Evolutionary conservation across 2,888 invertebrate genomes (phyloP), one percentile per base, ranked within the genome.

Genomic region (Ecdyonurus torrentis): DNA sequence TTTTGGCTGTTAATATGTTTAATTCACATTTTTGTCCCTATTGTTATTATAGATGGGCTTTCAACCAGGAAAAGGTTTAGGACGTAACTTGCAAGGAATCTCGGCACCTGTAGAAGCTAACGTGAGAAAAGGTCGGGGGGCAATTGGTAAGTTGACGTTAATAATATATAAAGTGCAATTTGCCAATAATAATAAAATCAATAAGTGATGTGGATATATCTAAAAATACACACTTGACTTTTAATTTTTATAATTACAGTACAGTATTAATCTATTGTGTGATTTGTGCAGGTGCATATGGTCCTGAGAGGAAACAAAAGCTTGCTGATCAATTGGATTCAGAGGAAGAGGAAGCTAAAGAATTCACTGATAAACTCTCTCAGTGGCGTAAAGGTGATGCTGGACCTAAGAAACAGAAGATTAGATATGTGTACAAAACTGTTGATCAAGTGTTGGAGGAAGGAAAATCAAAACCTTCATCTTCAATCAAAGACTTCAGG

Each of bases 81-180:
- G 99, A 19, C 96, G 96, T 76, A 86, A 89, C 67, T 78, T 94
- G 19, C 97, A 98, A 75, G 99, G 99, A 72, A 98, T 99, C 67
- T 84, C 89, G 0, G 90, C 91, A 18, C 99, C 99, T 0, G 93
- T 99, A 10, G 91, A 96, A 73, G 98, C 96, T 0, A 87, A 89
- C 60, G 77, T 94, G 62, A 80, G 99, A 63, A 92, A 91, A 75
- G 98, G 98, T 2, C 80, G 95, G 69, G 98, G 96, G 1, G 96
- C 98, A 1, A 91, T 99, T 63, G 83, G 79, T 66, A 72, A 72
- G 59, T 71, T 71, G 61, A 76, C 75, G 20, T 70, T 71, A 37
- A 10, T 61, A 58, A 59, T 59, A 1, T 2, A 55, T 61, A 7
- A 20, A 1, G 7, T 55, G 10, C 19, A 55, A n/a, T n/a, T n/a